Base-by-base conservation (phyloP, 1,140 invertebrate genomes). In the Papilio aristodemus region DNA sequence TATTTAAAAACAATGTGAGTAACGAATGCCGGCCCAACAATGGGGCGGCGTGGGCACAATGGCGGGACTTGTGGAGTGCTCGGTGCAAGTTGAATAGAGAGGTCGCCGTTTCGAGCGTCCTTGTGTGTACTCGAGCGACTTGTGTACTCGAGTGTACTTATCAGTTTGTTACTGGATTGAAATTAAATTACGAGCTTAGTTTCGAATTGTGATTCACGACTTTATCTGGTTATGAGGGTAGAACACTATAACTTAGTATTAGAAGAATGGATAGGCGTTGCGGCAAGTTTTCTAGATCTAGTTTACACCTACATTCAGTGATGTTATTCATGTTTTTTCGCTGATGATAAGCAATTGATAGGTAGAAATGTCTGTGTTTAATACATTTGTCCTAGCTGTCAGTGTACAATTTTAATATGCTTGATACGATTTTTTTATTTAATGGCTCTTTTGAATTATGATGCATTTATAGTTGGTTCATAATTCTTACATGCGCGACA, bases 1-100 rank as follows among this genome's bases (percentile, higher is more conserved):
- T 72, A 69, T 72, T 72, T 64, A 69, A 77, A 76, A 74, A 77
- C 75, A 77, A 77, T 77, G 69, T 68, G 63, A 63, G 71, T 77
- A 77, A 77, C 75, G 73, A 77, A 77, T 64, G 38, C 50, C 54
- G 43, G 19, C 57, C 25, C 39, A 67, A 71, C 71, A 76, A 73
- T 73, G 37, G 67, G 9, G 32, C 17, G 59, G 36, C 59, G 46
- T 32, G 32, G 62, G 63, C 64, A 74, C 72, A 74, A 74, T 74
- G 67, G 69, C 67, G 37, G 38, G 68, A 38, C 50, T 59, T 54
- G 67, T 64, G 41, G 43, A 70, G 71, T 67, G 32, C 62, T 68
- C 60, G 27, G 43, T 37, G n/a, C 46, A 36, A 38, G 63, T 25
- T 66, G 63, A 63, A 74, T 69, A 37, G 64, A 37, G 58, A 69